phyloP scores from a whole-genome alignment of 1,140 invertebrate species.

The Gerris buenoi region DNA sequence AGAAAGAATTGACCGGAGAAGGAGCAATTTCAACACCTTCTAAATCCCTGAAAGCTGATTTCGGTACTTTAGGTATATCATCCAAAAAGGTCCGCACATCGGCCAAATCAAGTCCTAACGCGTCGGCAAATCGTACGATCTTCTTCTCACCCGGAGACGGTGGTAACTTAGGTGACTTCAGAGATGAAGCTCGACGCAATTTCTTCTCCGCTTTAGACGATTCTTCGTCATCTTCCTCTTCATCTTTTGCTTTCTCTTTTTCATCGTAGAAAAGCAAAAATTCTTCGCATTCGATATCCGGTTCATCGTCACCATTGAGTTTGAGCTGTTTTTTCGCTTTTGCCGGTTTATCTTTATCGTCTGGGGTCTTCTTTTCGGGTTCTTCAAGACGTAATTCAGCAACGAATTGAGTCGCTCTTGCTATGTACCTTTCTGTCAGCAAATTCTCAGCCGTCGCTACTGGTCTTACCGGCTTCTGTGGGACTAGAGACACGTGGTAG shows the following conservation, averaged over 20 bases:
- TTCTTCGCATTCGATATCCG: background rate
- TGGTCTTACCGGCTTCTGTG: background rate
- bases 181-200: conserved; percentile 54
- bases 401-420: background rate
- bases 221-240: background rate
- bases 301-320: background rate
- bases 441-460: background rate
- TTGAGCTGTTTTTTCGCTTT: background rate
- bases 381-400: background rate
- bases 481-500: background rate
- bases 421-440: background rate
- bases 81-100: conserved; percentile 78
- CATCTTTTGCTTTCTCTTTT: conserved; percentile 4
- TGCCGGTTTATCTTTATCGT: background rate
- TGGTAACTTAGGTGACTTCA: conserved; percentile 82
- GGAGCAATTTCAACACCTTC: conserved; percentile 35
- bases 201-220: background rate
- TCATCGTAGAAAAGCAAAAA: conserved; percentile 8
- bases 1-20: conserved; percentile 19
- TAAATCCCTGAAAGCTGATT: conserved; percentile 64
- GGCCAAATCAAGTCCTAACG: conserved; percentile 78
- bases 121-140: conserved; percentile 89
- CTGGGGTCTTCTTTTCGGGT: background rate
- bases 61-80: conserved; percentile 73
- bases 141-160: conserved; percentile 80